These are phyloP conservation scores for Myotis daubentonii DNA, from an alignment of 2,797 vertebrate genomes.

Conservation along the genomic window DNA sequence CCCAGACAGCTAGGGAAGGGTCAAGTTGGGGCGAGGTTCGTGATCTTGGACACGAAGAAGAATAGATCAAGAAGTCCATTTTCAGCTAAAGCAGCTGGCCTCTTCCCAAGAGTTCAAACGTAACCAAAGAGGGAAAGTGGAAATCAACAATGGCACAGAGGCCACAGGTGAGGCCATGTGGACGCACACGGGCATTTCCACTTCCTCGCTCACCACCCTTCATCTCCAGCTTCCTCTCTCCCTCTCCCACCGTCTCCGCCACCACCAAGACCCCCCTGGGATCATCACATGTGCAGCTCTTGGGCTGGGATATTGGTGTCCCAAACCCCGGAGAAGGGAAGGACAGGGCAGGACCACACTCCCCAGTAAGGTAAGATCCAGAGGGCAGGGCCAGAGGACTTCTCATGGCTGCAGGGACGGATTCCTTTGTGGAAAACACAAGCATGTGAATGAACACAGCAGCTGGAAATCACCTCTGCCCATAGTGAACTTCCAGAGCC, in stretches of 20 bases:
- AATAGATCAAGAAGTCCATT: conserved; percentile 17
- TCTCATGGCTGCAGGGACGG: background rate
- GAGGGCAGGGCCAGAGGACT: background rate
- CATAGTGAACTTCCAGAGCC: background rate
- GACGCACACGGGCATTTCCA: background rate
- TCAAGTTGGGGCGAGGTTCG: background rate
- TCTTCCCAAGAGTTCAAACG: background rate
- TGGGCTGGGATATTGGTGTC: background rate
- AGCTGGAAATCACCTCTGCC: background rate
- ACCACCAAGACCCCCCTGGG: background rate
- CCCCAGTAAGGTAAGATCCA: background rate
- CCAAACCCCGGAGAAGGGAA: background rate
- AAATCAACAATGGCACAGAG: background rate
- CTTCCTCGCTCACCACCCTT: background rate
- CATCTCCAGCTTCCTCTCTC: background rate
- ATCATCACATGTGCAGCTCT: background rate
- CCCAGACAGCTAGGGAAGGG: background rate
- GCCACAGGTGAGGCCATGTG: background rate
- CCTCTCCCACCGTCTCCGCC: background rate
- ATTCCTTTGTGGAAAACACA: background rate
- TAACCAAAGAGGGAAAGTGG: background rate
- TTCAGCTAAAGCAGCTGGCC: conserved; percentile 5
- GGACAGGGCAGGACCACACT: background rate
- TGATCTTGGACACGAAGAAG: background rate
- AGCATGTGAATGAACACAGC: background rate